Percentiles rank a stretch among this genome's conserved stretches.
Conservation (phyloP, 2,888 invertebrate species). For the Tanypteryx hageni region DNA sequence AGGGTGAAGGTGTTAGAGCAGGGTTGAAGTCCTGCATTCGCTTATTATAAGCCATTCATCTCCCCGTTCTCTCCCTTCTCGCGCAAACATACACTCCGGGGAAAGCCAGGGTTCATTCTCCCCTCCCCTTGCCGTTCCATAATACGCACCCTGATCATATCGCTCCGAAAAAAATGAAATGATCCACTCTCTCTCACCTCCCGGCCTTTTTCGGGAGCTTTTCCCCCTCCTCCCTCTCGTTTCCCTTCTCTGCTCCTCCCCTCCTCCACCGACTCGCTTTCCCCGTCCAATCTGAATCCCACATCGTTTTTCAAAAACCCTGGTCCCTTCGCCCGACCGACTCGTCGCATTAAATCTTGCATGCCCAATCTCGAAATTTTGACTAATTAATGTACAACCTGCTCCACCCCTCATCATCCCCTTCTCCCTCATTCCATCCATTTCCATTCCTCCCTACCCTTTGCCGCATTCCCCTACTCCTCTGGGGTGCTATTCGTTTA, state of each 20-base stretch:
- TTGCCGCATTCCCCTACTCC: neutral
- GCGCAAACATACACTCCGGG: neutral
- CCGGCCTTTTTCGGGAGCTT: neutral
- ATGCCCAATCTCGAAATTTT: slow-evolving; percentile 27
- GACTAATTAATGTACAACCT: slow-evolving; percentile 27
- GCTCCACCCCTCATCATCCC: neutral
- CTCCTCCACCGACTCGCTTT: neutral
- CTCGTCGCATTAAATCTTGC: slow-evolving; percentile 15
- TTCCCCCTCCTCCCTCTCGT: neutral
- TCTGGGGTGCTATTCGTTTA: slow-evolving; percentile 12
- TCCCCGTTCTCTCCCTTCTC: neutral
- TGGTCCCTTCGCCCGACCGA: neutral
- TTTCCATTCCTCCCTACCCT: too few relatives aligned
- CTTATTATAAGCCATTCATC: slow-evolving; percentile 4
- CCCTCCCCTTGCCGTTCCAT: neutral
- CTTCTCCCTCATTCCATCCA: neutral
- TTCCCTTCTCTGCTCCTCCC: neutral
- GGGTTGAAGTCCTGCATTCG: neutral
- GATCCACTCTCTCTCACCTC: neutral
- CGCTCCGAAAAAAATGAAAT: too few relatives aligned
- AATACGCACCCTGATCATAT: too few relatives aligned
- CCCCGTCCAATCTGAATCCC: neutral
- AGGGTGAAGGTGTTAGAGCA: neutral
- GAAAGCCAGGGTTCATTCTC: neutral
- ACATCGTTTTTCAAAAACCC: slow-evolving; percentile 5